A percentile compares a stretch with the other conserved stretches of the same genome.
Conservation (phyloP, 2,113 vertebrate genomes). For the Scytalopus superciliaris region DNA sequence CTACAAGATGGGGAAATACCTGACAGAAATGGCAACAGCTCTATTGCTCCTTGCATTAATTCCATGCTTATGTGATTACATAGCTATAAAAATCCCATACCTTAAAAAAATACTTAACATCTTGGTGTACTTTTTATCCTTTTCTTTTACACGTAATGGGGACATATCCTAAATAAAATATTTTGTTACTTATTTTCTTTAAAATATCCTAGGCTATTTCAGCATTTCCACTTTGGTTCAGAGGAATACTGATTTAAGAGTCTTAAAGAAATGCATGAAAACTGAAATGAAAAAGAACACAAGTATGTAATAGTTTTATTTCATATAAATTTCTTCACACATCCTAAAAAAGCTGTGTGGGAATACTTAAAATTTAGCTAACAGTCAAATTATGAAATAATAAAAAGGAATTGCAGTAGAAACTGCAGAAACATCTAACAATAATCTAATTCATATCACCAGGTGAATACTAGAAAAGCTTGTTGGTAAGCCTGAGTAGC, state of each 20-base stretch:
- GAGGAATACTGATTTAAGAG: background rate
- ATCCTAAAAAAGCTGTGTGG: background rate
- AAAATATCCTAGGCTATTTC: background rate
- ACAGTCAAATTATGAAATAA: background rate
- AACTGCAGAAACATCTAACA: background rate
- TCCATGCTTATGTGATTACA: background rate
- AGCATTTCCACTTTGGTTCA: background rate
- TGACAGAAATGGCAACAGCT: background rate
- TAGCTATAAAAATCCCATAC: background rate
- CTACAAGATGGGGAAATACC: background rate
- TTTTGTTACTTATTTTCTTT: background rate
- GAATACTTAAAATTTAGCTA: background rate
- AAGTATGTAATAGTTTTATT: background rate
- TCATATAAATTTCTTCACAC: background rate
- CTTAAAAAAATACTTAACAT: background rate
- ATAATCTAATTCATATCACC: background rate
- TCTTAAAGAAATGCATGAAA: background rate
- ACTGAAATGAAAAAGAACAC: background rate
- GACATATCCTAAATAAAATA: background rate
- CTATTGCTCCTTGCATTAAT: background rate
- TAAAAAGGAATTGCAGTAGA: background rate
- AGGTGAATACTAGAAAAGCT: background rate
- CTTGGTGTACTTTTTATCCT: background rate
- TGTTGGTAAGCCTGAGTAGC: background rate
- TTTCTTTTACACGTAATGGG: background rate